Evolutionary conservation across 2,888 invertebrate genomes (phyloP).

Genomic region (Limnephilus marmoratus): DNA sequence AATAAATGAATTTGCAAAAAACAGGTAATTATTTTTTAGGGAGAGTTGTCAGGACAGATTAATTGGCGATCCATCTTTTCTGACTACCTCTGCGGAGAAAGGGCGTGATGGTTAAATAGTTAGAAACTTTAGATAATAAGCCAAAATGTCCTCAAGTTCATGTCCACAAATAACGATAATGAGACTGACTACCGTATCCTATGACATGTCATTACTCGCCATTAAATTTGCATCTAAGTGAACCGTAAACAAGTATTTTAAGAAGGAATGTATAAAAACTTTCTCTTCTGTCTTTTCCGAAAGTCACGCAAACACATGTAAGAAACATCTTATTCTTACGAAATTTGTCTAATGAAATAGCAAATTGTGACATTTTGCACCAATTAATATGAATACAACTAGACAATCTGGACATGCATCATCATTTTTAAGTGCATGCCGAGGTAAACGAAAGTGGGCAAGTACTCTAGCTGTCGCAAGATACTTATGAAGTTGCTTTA

Average conservation of each 20-base stretch:
- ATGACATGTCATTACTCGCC: not conserved
- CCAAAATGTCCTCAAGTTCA: not conserved
- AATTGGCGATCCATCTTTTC: not conserved
- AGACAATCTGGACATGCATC: not conserved
- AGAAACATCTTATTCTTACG: not conserved
- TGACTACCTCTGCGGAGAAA: no score
- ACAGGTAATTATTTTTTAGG: no score
- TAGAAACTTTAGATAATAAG: not conserved
- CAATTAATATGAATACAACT: not conserved
- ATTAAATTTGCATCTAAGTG: not conserved
- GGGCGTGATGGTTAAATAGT: not conserved
- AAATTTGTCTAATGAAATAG: not conserved
- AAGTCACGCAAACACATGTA: not conserved
- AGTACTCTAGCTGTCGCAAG: not conserved
- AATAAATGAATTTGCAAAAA: no score
- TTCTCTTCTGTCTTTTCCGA: not conserved
- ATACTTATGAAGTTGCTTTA: not conserved
- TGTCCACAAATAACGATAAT: not conserved
- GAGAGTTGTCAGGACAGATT: not conserved
- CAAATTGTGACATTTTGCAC: not conserved
- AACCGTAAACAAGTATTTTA: not conserved
- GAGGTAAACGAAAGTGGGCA: not conserved
- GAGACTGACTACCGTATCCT: not conserved
- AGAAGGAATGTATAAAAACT: not conserved
- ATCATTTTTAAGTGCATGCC: not conserved